Percentiles rank a stretch among this genome's conserved stretches.
Evolutionary conservation across 2,797 vertebrate species (phyloP).

Genomic region (Pachyuromys duprasi): DNA sequence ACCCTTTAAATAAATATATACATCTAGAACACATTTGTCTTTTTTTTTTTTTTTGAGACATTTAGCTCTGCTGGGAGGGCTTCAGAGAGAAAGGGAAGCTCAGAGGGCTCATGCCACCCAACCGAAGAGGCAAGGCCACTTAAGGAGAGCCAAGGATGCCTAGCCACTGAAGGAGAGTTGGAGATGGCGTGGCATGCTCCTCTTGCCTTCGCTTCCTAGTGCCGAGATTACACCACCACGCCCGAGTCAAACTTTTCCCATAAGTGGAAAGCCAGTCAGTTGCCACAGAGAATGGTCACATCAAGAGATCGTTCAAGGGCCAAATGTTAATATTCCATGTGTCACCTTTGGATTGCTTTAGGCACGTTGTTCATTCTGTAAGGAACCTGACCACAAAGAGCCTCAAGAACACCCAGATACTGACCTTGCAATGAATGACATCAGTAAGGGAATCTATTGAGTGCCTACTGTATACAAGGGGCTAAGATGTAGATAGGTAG

Average conservation of each 20-base stretch:
- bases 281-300: not conserved
- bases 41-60: not conserved
- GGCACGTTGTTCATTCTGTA: not conserved
- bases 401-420: not conserved
- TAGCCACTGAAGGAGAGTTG: not conserved
- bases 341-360: not conserved
- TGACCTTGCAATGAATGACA: not conserved
- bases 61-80: not conserved
- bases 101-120: not conserved
- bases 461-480: not conserved
- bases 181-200: too few relatives aligned
- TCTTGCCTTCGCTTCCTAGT: not conserved
- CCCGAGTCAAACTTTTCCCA: not conserved
- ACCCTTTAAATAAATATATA: not conserved
- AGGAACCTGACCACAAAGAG: constrained; percentile 2
- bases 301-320: not conserved
- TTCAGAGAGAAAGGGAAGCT: not conserved
- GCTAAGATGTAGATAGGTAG: not conserved
- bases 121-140: not conserved
- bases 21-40: constrained; percentile 43
- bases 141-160: not conserved
- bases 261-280: not conserved
- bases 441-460: not conserved
- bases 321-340: not conserved
- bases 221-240: not conserved